Base-by-base conservation (phyloP, 1,140 invertebrate genomes). In the Linepithema humile region DNA sequence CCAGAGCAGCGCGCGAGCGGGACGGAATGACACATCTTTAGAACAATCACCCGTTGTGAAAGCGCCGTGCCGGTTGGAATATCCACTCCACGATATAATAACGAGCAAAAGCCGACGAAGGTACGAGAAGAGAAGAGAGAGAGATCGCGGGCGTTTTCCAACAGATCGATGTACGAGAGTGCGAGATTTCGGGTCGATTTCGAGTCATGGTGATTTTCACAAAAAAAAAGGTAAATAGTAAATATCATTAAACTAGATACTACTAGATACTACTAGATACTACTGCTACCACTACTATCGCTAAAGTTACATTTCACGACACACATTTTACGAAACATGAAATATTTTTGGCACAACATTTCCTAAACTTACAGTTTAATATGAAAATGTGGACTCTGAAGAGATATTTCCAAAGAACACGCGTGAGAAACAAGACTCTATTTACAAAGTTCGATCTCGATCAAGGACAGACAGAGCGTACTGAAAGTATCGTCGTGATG, bases 41-140 rank as follows among this genome's bases (percentile, higher is more conserved):
- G 87, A 87, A 90, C 87, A 91, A 90, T 91, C 90, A 89, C 85
- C 74, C 86, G 89, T 90, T 91, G 91, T 91, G 91, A 91, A 91
- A 91, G 90, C 91, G 85, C 74, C 20, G 17, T 50, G 74, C 82
- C 86, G 73, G 67, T 84, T 77, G 29, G 74, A 84, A 82, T 88
- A 87, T 87, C 50, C 75, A 84, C 45, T 65, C 59, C 65, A 73
- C 73, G 65, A 87, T 64, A 73, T 82, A 87, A 88, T 86, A 77
- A 74, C 40, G 65, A 85, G 57, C 45, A 64, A 69, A 60, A 84
- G 82, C n/a, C 67, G 73, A 59, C 32, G 32, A 62, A 35, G 26
- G 53, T 38, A 69, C 65, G 32, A 60, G 50, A 77, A 45, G 77
- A 45, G 65, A 50, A 73, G 59, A 75, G 43, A 55, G 83, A 69